phyloP scores from a whole-genome alignment of 2,888 invertebrate genomes.

The Fragum fragum region DNA sequence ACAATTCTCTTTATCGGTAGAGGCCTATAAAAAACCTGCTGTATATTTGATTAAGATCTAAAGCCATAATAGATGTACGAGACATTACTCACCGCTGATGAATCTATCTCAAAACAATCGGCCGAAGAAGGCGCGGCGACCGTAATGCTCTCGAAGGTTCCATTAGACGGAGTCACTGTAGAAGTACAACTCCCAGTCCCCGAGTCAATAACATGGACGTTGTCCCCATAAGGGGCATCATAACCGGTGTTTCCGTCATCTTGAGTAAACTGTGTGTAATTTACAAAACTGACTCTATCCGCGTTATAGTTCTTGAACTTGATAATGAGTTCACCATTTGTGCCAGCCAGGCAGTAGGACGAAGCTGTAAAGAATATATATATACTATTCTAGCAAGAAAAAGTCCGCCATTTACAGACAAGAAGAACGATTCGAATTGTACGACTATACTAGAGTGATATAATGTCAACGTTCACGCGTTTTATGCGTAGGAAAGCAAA shows the following conservation, averaged over 20 bases:
- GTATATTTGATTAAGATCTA: too few species aligned
- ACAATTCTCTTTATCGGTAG: too few species aligned
- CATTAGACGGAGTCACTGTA: neutral
- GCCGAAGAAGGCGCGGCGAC: neutral
- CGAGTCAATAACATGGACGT: too few species aligned
- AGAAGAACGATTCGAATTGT: too few species aligned
- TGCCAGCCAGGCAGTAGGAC: neutral
- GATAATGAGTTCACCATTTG: neutral
- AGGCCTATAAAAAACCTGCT: too few species aligned
- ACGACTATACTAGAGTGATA: too few species aligned
- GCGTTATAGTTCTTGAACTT: neutral
- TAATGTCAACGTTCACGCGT: too few species aligned
- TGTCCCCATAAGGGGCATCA: neutral
- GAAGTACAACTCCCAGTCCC: neutral
- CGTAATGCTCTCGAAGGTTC: neutral
- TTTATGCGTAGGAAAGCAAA: too few species aligned
- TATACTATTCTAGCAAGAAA: too few species aligned
- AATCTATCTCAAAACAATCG: neutral
- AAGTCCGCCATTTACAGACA: too few species aligned
- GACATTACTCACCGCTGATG: neutral
- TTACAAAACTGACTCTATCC: neutral
- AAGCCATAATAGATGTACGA: too few species aligned
- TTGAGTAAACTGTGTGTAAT: neutral
- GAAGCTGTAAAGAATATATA: neutral
- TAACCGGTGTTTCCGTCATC: neutral